Conservation (phyloP, 1,140 invertebrate species). For the Hyphantria cunea region DNA sequence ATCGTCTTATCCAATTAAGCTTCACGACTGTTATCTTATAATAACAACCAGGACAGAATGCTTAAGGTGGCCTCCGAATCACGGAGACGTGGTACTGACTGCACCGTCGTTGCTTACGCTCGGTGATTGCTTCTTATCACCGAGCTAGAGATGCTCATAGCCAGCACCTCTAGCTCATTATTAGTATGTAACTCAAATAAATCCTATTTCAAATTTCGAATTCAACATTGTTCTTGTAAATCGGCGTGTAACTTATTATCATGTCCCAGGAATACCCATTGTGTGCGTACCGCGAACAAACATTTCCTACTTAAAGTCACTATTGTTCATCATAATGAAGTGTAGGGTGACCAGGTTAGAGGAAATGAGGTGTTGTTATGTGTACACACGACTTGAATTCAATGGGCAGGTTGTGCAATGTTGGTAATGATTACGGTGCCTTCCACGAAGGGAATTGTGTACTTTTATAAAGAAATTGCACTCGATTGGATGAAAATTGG, state of each 20-base stretch:
- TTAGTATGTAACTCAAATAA: too few species aligned
- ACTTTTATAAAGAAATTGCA: neutral
- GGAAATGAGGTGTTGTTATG: slow-evolving; percentile 1
- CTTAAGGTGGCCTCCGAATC: too few species aligned
- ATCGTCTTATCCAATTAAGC: too few species aligned
- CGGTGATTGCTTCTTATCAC: too few species aligned
- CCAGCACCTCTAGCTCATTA: too few species aligned
- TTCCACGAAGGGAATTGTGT: neutral
- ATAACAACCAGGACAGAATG: too few species aligned
- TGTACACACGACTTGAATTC: neutral
- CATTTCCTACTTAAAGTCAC: slow-evolving; percentile 22
- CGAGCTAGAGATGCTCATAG: too few species aligned
- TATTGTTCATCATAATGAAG: slow-evolving; percentile 19
- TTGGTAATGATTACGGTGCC: neutral
- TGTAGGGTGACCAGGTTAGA: slow-evolving; percentile 13
- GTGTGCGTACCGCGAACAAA: slow-evolving; percentile 21
- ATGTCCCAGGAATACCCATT: slow-evolving; percentile 24
- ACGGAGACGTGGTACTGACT: too few species aligned
- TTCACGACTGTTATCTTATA: too few species aligned
- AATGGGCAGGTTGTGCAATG: neutral
- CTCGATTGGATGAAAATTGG: neutral
- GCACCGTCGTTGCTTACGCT: too few species aligned
- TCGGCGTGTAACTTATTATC: slow-evolving; percentile 23
- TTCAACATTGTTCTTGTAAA: slow-evolving; percentile 17
- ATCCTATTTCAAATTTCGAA: neutral